Base-by-base conservation (phyloP, 1,140 invertebrate species). In the Samia ricini region DNA sequence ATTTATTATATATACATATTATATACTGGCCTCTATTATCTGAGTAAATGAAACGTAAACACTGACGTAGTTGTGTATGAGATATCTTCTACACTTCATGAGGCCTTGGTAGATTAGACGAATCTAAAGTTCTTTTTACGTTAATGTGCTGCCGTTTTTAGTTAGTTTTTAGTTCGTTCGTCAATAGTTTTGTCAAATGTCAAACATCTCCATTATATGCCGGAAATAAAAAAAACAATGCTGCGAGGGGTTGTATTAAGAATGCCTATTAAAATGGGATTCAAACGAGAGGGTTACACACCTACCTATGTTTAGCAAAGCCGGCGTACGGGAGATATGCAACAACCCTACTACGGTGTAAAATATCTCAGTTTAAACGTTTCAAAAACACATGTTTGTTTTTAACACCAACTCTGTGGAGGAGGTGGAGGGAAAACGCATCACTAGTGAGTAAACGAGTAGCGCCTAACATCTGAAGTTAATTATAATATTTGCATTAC, bases 281-380 rank as follows among this genome's bases (percentile, higher is more conserved):
- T 85, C 78, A 60, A 51, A 60, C 21, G 68, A 60, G 58, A 67
- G 75, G 71, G 79, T 54, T 59, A 55, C 22, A 56, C 19, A 70
- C 74, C 57, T 61, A 55, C 59, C 76, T 80, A 81, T 75, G 77
- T 87, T 81, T 87, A 79, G 82, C 83, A 69, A 83, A 74, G 74
- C 71, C 6, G 69, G 74, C 75, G 68, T 71, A 74, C 72, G 77
- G 68, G 72, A 66, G 65, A 60, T 54, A 61, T 68, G 55, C 76
- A 87, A 86, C 87, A n/a, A n/a, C n/a, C n/a, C n/a, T n/a, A 85
- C 85, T 87, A 86, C 75, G 51, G 64, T 77, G 83, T 89, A 83
- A 83, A 84, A 86, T 81, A 81, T 82, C 73, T 79, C 72, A 74
- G 69, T 83, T 86, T 81, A 79, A 82, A 73, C 69, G 79, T 72